Conservation (phyloP, 2,888 invertebrate species). For the Drosophila nigritarsus region DNA sequence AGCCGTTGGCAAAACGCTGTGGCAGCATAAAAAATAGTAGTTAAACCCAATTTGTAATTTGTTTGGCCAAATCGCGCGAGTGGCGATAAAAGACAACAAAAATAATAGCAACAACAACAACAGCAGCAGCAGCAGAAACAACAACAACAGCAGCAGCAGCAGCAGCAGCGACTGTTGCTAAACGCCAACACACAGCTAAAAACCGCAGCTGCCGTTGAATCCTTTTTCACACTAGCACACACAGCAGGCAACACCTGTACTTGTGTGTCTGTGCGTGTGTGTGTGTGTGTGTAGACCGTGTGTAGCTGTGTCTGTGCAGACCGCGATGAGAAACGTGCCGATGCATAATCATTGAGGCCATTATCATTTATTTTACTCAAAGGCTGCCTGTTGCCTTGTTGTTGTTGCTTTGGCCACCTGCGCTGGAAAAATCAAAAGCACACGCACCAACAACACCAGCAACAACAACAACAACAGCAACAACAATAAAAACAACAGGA, state of each 20-base stretch:
- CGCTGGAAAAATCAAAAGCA: conserved; percentile 67
- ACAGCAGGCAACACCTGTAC: conserved; percentile 36
- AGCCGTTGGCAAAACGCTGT: conserved; percentile 51
- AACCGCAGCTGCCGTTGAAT: conserved; percentile 52
- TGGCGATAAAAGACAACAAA: conserved; percentile 62
- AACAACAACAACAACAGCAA: conserved; percentile 16
- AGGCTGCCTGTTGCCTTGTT: conserved; percentile 30
- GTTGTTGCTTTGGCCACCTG: conserved; percentile 41
- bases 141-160: conserved; percentile 6
- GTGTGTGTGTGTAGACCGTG: conserved; percentile 23
- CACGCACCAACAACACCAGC: conserved; percentile 61
- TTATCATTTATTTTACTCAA: conserved; percentile 81
- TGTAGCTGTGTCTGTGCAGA: conserved; percentile 31
- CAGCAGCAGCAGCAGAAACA: conserved; percentile 5
- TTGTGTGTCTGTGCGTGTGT: conserved; percentile 11
- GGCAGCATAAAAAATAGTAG: conserved; percentile 67
- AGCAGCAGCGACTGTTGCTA: conserved; percentile 20
- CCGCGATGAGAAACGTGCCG: conserved; percentile 82
- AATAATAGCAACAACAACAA: conserved; percentile 32
- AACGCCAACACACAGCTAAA: conserved; percentile 56
- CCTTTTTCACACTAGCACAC: conserved; percentile 57
- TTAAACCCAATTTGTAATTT: conserved; percentile 79
- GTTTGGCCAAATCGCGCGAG: conserved; percentile 75
- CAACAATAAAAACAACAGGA: conserved; percentile 10
- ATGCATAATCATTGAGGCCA: conserved; percentile 82